These are phyloP conservation scores for Drosophila neonasuta DNA, from an alignment of 2,888 invertebrate species.

Conservation along the genomic window DNA sequence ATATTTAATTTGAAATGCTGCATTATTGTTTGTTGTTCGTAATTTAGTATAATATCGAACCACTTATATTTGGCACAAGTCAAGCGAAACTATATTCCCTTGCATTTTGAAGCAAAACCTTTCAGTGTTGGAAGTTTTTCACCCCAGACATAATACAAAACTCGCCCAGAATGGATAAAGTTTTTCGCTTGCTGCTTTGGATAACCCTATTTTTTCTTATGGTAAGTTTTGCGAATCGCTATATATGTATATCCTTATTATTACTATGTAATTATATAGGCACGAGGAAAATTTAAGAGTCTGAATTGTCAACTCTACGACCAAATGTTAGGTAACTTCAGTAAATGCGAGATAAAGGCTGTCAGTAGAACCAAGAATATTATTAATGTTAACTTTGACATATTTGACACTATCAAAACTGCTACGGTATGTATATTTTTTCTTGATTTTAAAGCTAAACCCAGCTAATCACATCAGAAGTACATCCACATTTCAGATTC, in stretches of 20 bases:
- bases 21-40: too few species aligned
- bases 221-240: neutral
- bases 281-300: slow-evolving; percentile 2
- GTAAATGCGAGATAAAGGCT: slow-evolving; percentile 8
- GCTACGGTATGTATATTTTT: too few species aligned
- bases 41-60: too few species aligned
- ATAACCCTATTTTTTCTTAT: neutral
- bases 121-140: too few species aligned
- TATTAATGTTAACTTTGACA: neutral
- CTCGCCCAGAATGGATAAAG: neutral
- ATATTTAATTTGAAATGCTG: too few species aligned
- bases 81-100: too few species aligned
- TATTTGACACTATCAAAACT: neutral
- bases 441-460: neutral
- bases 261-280: neutral
- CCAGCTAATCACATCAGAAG: too few species aligned
- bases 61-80: too few species aligned
- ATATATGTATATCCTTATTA: too few species aligned
- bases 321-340: neutral
- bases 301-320: neutral
- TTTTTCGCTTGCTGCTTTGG: neutral
- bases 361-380: slow-evolving; percentile 1
- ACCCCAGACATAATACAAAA: neutral
- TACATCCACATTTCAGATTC: neutral
- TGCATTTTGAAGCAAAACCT: too few species aligned